Base-by-base conservation (phyloP, 2,888 invertebrate genomes). In the Campoplex nolae region DNA sequence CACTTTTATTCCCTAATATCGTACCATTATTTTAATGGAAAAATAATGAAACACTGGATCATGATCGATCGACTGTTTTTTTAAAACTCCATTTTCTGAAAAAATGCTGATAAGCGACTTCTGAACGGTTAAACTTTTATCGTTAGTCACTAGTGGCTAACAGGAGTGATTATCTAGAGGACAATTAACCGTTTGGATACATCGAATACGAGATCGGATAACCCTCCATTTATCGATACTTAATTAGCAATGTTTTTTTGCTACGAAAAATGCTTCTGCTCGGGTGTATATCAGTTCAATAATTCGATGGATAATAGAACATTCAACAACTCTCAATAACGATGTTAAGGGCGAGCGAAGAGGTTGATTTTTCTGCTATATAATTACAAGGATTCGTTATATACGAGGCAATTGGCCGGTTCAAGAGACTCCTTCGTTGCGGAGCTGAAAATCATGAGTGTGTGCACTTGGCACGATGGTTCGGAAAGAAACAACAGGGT, bases 381-480 rank as follows among this genome's bases (percentile, higher is more conserved):
- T 35, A 76, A 76, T 76, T 68, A 68, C 16, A 54, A 68, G 28
- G 28, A 68, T 78, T 65, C 28, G 0, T 42, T 23, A 9, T 23
- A 28, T 42, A 67, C 35, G 11, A 56, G 35, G 68, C 68, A 56
- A 42, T 70, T 78, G 45, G 54, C 51, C 51, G 65, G 51, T 28
- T 51, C 54, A n/a, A 38, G 38, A 38, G 54, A 68, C 54, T 68
- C 23, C 9, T 78, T 42, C 38, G 78, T 48, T 45, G 8, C 23
- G 48, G 16, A 13, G 28, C n/a, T 23, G 35, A 32, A 51, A 28
- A 48, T 7, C 45, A 45, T 35, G 3, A 6, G 23, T 23, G 65
- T n/a, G 45, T 18, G 51, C 51, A 77, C 56, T 56, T 45, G 70
- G 32, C 54, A 79, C 65, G 35, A 32, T 51, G 35, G 48, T 71